phyloP scores from a whole-genome alignment of 1,140 invertebrate genomes.

The Atta texana region DNA sequence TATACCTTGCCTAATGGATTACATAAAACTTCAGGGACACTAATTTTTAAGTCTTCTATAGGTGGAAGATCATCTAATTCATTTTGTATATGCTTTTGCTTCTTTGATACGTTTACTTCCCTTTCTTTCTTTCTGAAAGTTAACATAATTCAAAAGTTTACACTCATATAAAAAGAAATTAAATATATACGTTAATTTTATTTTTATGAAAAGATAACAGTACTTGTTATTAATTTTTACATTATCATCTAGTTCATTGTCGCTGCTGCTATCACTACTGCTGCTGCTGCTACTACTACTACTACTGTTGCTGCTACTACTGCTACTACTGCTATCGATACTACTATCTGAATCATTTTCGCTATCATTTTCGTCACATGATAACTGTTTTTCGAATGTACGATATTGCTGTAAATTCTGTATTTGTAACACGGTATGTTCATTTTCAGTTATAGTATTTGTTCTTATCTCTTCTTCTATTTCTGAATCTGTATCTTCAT shows the following conservation, averaged over 20 bases:
- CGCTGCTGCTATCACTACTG: neutral
- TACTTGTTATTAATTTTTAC: conserved; percentile 9
- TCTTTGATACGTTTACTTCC: neutral
- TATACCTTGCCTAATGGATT: conserved; percentile 92
- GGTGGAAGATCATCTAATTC: conserved; percentile 92
- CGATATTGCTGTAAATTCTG: conserved; percentile 51
- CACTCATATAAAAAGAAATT: neutral
- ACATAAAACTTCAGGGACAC: conserved; percentile 91
- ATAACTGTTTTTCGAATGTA: conserved; percentile 12
- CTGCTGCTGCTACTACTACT: neutral
- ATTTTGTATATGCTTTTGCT: conserved; percentile 41
- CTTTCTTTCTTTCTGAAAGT: conserved; percentile 78
- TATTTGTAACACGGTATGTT: neutral
- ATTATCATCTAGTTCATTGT: conserved; percentile 43
- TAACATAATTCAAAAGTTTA: neutral
- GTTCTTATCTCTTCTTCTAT: conserved; percentile 34
- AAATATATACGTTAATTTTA: conserved; percentile 4
- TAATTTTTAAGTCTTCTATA: conserved; percentile 93
- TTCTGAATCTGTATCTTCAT: conserved; percentile 64
- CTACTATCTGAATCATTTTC: conserved; percentile 55
- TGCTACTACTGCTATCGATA: neutral
- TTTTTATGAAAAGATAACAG: neutral
- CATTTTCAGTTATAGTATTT: neutral
- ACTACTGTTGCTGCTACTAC: neutral
- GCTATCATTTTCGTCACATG: conserved; percentile 47